Evolutionary conservation across 2,797 vertebrate species (phyloP).

Genomic region (Propithecus deckenii): DNA sequence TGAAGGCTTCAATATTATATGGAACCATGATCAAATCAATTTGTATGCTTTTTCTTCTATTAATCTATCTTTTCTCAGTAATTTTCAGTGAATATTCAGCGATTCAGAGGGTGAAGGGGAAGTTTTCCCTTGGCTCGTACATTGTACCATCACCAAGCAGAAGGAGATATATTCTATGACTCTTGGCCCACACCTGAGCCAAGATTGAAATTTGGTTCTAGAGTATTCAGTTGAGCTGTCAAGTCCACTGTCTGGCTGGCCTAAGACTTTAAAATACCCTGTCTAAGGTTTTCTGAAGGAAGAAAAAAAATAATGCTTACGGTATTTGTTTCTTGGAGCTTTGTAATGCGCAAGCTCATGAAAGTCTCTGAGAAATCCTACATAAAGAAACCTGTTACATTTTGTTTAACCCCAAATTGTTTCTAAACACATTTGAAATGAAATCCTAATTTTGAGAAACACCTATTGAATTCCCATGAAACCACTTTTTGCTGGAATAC

Average conservation of each 20-base stretch:
- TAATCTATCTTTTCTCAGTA: background rate
- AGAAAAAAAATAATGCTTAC: background rate
- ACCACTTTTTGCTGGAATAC: background rate
- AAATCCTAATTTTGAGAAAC: background rate
- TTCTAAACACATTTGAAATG: background rate
- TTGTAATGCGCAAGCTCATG: background rate
- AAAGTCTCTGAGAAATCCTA: background rate
- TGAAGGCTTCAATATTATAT: background rate
- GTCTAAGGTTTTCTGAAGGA: background rate
- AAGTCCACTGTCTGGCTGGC: background rate
- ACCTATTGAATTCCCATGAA: background rate
- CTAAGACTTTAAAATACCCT: background rate
- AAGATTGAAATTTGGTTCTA: background rate
- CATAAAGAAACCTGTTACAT: background rate
- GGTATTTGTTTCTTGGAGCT: background rate
- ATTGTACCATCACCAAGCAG: background rate
- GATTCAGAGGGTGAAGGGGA: background rate
- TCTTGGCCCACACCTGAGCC: background rate
- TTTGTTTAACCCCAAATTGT: background rate
- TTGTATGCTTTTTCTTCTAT: background rate
- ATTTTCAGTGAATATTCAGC: background rate
- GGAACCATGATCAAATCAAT: background rate
- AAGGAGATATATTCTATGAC: background rate
- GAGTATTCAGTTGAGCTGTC: background rate
- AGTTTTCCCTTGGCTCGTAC: background rate